Percentiles rank a stretch among this genome's conserved stretches.
These are phyloP conservation scores for Tholera decimalis DNA, from an alignment of 2,888 invertebrate species.

Conservation along the genomic window DNA sequence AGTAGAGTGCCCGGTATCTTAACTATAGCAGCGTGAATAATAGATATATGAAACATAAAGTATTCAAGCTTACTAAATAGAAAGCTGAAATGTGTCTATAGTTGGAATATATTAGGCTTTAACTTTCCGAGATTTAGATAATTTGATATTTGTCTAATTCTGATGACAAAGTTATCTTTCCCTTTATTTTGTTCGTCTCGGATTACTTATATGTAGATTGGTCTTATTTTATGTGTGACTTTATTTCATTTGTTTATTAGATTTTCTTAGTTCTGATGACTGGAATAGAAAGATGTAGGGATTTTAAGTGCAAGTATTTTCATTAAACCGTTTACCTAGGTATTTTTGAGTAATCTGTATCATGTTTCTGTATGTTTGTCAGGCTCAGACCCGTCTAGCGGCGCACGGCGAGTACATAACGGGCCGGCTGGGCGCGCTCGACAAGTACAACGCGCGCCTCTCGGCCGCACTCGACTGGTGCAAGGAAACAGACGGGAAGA, in stretches of 20 bases:
- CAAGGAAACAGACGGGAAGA: constrained; percentile 37
- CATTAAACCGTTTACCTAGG: too few relatives aligned
- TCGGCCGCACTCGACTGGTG: constrained; percentile 82
- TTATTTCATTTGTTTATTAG: too few relatives aligned
- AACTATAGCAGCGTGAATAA: background rate
- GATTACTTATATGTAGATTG: too few relatives aligned
- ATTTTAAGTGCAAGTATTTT: too few relatives aligned
- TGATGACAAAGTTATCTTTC: too few relatives aligned
- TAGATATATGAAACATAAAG: constrained; percentile 1
- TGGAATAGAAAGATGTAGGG: too few relatives aligned
- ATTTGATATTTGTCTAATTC: too few relatives aligned
- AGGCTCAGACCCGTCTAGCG: constrained; percentile 86
- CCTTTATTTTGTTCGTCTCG: too few relatives aligned
- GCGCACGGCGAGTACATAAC: constrained; percentile 91
- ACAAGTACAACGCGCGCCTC: constrained; percentile 90
- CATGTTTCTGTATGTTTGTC: background rate
- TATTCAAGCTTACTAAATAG: background rate
- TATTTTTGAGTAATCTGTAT: background rate
- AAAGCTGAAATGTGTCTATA: background rate
- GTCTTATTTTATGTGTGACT: too few relatives aligned
- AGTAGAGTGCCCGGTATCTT: background rate
- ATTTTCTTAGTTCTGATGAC: too few relatives aligned
- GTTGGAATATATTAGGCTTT: background rate
- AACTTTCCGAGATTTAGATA: background rate
- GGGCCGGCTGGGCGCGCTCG: constrained; percentile 91